Evolutionary conservation across 2,888 invertebrate genomes (phyloP).

Genomic region (Norana najaformis): DNA sequence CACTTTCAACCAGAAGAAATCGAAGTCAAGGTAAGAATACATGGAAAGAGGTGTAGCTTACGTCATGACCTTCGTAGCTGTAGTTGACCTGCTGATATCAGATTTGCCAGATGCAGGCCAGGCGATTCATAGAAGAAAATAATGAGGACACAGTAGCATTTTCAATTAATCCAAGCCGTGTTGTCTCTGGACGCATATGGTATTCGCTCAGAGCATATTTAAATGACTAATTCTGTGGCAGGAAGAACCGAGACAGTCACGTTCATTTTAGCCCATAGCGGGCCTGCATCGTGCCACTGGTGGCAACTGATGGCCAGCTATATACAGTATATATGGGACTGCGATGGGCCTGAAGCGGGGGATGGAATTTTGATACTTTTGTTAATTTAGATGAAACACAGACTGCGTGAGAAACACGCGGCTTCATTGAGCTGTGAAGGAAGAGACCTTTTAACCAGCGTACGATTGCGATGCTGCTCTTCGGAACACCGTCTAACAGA

Average conservation of each 20-base stretch:
- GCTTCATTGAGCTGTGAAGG: no score
- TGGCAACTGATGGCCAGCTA: not conserved
- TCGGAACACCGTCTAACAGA: no score
- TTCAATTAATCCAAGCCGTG: no score
- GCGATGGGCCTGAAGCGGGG: not conserved
- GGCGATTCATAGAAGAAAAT: no score
- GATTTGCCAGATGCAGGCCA: no score
- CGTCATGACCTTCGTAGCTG: not conserved
- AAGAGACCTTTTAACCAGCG: no score
- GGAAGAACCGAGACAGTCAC: not conserved
- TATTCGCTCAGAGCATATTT: not conserved
- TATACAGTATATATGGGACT: not conserved
- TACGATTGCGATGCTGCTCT: no score
- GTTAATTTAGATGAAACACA: no score
- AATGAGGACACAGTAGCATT: no score
- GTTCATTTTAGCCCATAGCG: not conserved
- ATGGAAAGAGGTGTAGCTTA: no score
- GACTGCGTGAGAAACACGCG: no score
- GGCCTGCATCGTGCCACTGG: not conserved
- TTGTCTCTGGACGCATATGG: not conserved
- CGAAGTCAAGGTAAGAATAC: constrained; percentile 33
- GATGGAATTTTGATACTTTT: not conserved
- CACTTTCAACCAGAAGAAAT: constrained; percentile 44
- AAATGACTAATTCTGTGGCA: not conserved
- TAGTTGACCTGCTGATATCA: not conserved